Conservation (phyloP, 1,140 invertebrate genomes). For the Lycorma delicatula region DNA sequence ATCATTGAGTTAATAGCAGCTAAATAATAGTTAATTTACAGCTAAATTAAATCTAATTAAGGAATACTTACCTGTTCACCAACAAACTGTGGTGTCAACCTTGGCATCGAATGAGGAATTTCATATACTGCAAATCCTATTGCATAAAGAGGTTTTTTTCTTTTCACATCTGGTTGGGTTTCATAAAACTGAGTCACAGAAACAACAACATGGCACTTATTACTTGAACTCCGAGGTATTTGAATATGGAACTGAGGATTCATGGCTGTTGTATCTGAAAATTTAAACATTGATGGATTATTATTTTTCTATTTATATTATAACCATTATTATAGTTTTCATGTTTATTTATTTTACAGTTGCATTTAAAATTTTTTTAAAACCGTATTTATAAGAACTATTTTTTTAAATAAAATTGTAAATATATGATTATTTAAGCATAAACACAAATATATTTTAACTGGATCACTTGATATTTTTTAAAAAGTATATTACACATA, state of each 20-base stretch:
- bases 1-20: background rate
- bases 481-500: too few relatives aligned
- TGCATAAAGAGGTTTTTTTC: constrained; percentile 43
- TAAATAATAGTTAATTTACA: background rate
- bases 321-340: too few relatives aligned
- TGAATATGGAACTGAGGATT: constrained; percentile 66
- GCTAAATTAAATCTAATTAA: background rate
- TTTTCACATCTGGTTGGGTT: constrained; percentile 38
- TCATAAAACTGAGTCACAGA: constrained; percentile 63
- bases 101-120: constrained; percentile 50
- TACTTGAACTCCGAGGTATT: constrained; percentile 48
- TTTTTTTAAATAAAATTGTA: background rate
- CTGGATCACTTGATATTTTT: too few relatives aligned
- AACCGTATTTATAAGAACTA: background rate
- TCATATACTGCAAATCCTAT: constrained; percentile 64
- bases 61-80: constrained; percentile 48
- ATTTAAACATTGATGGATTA: too few relatives aligned
- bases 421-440: too few relatives aligned
- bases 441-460: too few relatives aligned
- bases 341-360: background rate
- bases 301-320: background rate
- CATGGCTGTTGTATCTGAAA: constrained; percentile 53
- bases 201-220: constrained; percentile 63
- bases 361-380: background rate
- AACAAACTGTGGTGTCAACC: constrained; percentile 51